phyloP scores from a whole-genome alignment of 2,888 invertebrate genomes.

The Lithophane leautieri region DNA sequence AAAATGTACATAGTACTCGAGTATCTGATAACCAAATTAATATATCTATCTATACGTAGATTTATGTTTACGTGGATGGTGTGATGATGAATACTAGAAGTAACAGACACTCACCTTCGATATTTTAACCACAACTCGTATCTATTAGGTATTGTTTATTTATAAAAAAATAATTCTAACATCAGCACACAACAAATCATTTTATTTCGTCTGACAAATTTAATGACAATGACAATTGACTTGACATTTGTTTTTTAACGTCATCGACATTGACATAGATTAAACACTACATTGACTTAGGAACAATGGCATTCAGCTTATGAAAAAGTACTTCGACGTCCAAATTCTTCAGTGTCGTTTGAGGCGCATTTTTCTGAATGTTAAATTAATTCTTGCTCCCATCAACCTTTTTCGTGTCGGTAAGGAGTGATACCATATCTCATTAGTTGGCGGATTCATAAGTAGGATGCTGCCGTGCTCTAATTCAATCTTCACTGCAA shows the following conservation, averaged over 20 bases:
- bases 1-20: constrained; percentile 77
- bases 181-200: constrained; percentile 65
- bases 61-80: constrained; percentile 37
- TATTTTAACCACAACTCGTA: constrained; percentile 31
- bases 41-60: constrained; percentile 50
- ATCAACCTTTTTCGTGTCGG: constrained; percentile 90
- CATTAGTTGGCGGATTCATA: constrained; percentile 93
- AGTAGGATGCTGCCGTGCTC: constrained; percentile 92
- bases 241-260: constrained; percentile 63
- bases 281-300: constrained; percentile 44
- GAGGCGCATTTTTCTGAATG: constrained; percentile 90
- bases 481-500: constrained; percentile 90
- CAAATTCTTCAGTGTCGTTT: constrained; percentile 25
- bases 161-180: constrained; percentile 38
- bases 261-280: constrained; percentile 55
- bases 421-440: constrained; percentile 93
- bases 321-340: neutral
- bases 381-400: constrained; percentile 92
- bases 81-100: constrained; percentile 14
- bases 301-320: constrained; percentile 43
- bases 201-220: constrained; percentile 44
- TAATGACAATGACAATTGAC: constrained; percentile 49
- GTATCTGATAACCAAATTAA: constrained; percentile 79
- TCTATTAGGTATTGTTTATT: constrained; percentile 32
- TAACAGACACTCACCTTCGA: constrained; percentile 62